Conservation (phyloP, 2,888 invertebrate genomes). For the Gryllus longicercus region DNA sequence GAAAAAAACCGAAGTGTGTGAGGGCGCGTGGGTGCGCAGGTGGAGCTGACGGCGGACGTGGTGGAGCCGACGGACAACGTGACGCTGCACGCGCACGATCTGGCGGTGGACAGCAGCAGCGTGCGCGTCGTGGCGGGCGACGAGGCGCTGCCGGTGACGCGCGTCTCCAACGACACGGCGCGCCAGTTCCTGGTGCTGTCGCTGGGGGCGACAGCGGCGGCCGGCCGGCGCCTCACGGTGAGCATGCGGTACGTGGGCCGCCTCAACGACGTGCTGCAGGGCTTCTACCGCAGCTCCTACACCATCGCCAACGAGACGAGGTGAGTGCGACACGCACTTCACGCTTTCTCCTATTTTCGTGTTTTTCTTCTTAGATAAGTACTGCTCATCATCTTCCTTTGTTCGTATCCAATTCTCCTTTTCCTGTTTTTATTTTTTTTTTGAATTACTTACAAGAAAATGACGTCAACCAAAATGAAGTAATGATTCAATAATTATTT, state of each 20-base stretch:
- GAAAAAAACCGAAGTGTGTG: no score
- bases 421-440: no score
- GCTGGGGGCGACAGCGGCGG: constrained; percentile 40
- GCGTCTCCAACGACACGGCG: constrained; percentile 53
- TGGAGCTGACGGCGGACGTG: constrained; percentile 51
- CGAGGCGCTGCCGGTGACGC: constrained; percentile 36
- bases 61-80: constrained; percentile 62
- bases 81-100: constrained; percentile 70
- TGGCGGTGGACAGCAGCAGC: constrained; percentile 59
- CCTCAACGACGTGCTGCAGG: constrained; percentile 46
- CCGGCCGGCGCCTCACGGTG: constrained; percentile 44
- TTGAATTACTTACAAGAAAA: no score
- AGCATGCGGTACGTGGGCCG: constrained; percentile 46
- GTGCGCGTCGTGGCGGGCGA: constrained; percentile 49
- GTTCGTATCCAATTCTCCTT: no score
- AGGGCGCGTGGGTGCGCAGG: background rate
- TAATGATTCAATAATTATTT: no score
- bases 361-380: no score
- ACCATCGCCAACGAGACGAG: constrained; percentile 47
- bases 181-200: constrained; percentile 64
- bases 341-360: no score
- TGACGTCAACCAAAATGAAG: no score
- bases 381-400: no score
- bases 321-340: background rate
- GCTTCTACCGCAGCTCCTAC: constrained; percentile 58